phyloP scores from a whole-genome alignment of 2,113 vertebrate species.

The Pelecanoides urinatrix region DNA sequence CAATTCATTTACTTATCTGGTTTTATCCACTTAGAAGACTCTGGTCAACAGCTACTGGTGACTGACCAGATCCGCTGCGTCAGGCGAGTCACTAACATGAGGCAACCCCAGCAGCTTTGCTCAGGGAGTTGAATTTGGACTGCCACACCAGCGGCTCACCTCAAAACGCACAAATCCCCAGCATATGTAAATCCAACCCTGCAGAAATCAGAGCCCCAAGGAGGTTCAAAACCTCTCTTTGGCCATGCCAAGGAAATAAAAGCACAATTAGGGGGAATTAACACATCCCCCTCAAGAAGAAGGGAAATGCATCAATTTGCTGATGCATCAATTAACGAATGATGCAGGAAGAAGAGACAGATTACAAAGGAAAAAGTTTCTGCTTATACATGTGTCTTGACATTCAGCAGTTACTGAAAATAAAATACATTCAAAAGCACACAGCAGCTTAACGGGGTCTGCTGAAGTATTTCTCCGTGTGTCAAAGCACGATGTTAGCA shows the following conservation, averaged over 20 bases:
- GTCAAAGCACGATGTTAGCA: background rate
- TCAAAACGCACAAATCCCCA: background rate
- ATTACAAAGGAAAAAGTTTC: background rate
- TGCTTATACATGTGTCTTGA: background rate
- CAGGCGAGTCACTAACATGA: accelerated
- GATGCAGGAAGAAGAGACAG: background rate
- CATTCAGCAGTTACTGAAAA: background rate
- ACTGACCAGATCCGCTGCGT: background rate
- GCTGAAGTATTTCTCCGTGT: background rate
- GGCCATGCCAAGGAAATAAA: background rate
- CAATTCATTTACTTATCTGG: background rate
- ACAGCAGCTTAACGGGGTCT: background rate
- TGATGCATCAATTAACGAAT: background rate
- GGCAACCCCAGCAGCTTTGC: background rate
- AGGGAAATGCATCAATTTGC: background rate
- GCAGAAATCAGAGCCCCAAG: background rate
- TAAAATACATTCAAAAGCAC: background rate
- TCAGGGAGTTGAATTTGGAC: background rate
- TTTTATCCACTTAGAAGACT: background rate
- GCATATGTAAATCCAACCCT: background rate
- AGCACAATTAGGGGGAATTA: background rate
- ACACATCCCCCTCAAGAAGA: background rate
- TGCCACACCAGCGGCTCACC: background rate
- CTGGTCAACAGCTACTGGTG: background rate
- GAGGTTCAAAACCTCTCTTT: background rate